A percentile compares a stretch with the other conserved stretches of the same genome.
These are phyloP conservation scores for Drosophila nannoptera DNA, from an alignment of 1,140 invertebrate genomes.

Conservation along the genomic window DNA sequence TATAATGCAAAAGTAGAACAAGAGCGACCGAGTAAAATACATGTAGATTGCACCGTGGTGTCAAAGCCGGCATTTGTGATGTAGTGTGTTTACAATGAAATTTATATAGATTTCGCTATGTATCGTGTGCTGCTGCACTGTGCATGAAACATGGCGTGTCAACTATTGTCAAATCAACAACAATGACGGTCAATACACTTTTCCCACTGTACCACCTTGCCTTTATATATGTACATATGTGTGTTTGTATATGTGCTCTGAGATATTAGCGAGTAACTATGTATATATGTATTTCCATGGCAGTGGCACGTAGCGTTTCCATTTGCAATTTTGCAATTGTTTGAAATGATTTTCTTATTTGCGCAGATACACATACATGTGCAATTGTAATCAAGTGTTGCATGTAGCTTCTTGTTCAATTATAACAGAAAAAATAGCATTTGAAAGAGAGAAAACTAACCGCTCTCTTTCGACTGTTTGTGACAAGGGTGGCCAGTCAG, in stretches of 20 bases:
- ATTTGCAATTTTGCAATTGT: slow-evolving; percentile 70
- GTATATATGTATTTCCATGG: slow-evolving; percentile 36
- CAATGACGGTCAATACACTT: slow-evolving; percentile 76
- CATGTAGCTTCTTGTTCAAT: slow-evolving; percentile 35
- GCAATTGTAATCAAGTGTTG: neutral
- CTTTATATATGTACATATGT: neutral
- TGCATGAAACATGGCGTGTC: slow-evolving; percentile 58
- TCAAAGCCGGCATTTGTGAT: slow-evolving; percentile 19
- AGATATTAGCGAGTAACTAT: neutral
- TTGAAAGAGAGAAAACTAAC: slow-evolving; percentile 18
- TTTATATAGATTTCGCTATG: slow-evolving; percentile 10
- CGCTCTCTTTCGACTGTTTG: neutral
- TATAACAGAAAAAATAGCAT: slow-evolving; percentile 20
- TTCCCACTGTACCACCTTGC: slow-evolving; percentile 36
- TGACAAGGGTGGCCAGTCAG: slow-evolving; percentile 45
- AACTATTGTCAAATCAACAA: slow-evolving; percentile 71
- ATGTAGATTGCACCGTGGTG: slow-evolving; percentile 38
- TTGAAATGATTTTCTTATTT: slow-evolving; percentile 51
- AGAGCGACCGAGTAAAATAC: slow-evolving; percentile 20
- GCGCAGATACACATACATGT: slow-evolving; percentile 1
- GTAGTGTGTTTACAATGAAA: slow-evolving; percentile 7
- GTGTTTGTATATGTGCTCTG: slow-evolving; percentile 2
- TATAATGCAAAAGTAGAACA: slow-evolving; percentile 39
- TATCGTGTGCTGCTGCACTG: slow-evolving; percentile 26
- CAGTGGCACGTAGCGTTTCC: slow-evolving; percentile 45